These are phyloP conservation scores for Ormyrus labotus DNA, from an alignment of 2,888 invertebrate species.

Conservation along the genomic window DNA sequence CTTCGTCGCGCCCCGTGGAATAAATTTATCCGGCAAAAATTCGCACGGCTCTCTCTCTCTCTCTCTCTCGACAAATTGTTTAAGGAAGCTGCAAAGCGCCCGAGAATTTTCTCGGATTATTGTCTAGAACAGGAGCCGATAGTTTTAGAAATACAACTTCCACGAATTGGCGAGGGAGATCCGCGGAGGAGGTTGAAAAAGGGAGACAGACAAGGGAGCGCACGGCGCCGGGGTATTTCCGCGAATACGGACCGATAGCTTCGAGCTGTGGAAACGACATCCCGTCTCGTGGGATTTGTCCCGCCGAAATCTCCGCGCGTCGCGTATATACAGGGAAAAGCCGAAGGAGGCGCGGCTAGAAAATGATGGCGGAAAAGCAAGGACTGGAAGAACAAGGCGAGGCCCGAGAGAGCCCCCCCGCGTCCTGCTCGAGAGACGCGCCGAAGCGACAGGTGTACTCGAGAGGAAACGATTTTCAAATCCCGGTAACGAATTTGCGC, in stretches of 20 bases:
- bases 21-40: neutral
- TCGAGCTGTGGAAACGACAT: conserved; percentile 63
- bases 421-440: neutral
- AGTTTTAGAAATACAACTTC: too few relatives aligned
- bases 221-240: neutral
- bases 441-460: conserved; percentile 36
- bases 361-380: conserved; percentile 17
- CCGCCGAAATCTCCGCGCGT: conserved; percentile 48
- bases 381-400: neutral
- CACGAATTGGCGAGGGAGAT: neutral
- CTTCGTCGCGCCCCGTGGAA: neutral
- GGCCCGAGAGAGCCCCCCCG: neutral
- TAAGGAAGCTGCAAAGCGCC: too few relatives aligned
- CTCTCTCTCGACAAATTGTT: too few relatives aligned
- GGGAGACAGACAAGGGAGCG: neutral
- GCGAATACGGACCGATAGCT: conserved; percentile 62
- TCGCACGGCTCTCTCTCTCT: too few relatives aligned
- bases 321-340: neutral
- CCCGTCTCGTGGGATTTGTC: conserved; percentile 63
- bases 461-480: conserved; percentile 34
- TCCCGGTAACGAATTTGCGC: conserved; percentile 17
- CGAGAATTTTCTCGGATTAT: too few relatives aligned
- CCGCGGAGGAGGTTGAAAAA: neutral
- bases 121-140: too few relatives aligned
- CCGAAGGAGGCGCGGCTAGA: conserved; percentile 16